Conservation (phyloP, 2,797 vertebrate genomes). For the Sebastes wilsoni region DNA sequence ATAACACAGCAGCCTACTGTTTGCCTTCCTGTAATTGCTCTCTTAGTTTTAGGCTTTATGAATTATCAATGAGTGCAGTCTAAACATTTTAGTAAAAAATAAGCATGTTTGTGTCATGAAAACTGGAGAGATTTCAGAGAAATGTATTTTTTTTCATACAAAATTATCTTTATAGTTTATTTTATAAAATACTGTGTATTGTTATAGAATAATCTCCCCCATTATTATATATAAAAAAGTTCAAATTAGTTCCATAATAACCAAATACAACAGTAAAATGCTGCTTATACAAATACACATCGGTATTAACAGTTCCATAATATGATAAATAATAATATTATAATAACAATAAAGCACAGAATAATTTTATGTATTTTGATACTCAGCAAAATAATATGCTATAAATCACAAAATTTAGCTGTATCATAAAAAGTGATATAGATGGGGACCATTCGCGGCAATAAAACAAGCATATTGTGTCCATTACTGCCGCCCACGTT, state of each 20-base stretch:
- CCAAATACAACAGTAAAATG: not conserved
- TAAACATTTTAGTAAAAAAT: conserved; percentile 49
- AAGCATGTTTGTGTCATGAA: not conserved
- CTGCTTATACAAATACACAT: not conserved
- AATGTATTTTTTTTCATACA: not conserved
- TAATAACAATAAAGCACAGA: not conserved
- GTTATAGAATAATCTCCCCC: not conserved
- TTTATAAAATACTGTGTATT: not conserved
- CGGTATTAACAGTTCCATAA: not conserved
- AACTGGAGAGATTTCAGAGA: not conserved
- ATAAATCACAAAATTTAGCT: no score
- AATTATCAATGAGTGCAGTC: conserved; percentile 69
- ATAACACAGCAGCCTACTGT: conserved; percentile 48
- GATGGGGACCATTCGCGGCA: no score
- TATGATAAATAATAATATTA: not conserved
- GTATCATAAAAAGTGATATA: no score
- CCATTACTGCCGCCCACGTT: no score
- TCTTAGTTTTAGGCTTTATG: conserved; percentile 53
- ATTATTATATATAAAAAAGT: not conserved
- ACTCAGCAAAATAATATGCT: not conserved
- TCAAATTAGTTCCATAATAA: not conserved
- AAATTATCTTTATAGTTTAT: no score
- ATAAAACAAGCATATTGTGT: no score
- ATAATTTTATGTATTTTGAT: not conserved
- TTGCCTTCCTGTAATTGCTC: conserved; percentile 66